phyloP scores from a whole-genome alignment of 1,140 invertebrate species.

The Pseudomyrmex gracilis region DNA sequence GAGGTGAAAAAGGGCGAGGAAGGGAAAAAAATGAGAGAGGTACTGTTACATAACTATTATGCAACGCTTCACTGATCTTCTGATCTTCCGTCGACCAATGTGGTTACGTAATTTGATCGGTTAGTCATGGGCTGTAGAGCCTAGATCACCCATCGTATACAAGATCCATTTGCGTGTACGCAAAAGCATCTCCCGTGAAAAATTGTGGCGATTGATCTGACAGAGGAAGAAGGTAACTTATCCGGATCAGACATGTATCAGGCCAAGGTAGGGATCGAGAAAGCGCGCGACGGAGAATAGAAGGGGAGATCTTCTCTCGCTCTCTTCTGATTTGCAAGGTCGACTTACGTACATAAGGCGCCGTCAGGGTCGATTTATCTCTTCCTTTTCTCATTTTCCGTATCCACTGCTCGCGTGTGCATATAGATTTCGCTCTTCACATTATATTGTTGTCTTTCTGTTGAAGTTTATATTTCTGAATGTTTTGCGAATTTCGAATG shows the following conservation, averaged over 20 bases:
- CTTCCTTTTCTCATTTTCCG: constrained; percentile 48
- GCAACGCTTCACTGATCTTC: constrained; percentile 32
- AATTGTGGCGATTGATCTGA: constrained; percentile 17
- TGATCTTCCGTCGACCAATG: constrained; percentile 31
- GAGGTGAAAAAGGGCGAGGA: constrained; percentile 18
- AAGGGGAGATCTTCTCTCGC: background rate
- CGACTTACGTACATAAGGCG: constrained; percentile 30
- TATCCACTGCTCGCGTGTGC: constrained; percentile 25
- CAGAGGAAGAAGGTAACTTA: constrained; percentile 13
- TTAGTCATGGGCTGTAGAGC: background rate
- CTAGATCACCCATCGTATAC: constrained; percentile 8
- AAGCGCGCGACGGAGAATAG: constrained; percentile 18
- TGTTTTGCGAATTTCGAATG: too few species aligned
- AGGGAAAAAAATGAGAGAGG: background rate
- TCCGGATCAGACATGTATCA: constrained; percentile 26
- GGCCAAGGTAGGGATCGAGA: constrained; percentile 11
- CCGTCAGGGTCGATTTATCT: constrained; percentile 55
- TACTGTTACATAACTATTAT: constrained; percentile 41
- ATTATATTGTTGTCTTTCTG: constrained; percentile 9
- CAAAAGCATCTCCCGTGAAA: constrained; percentile 33
- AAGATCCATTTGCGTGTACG: constrained; percentile 14
- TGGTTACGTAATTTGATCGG: constrained; percentile 45
- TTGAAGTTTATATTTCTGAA: background rate
- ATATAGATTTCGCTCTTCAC: background rate
- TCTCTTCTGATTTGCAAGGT: constrained; percentile 29